phyloP scores from a whole-genome alignment of 2,797 vertebrate genomes.

The Halcyon chelicuti region DNA sequence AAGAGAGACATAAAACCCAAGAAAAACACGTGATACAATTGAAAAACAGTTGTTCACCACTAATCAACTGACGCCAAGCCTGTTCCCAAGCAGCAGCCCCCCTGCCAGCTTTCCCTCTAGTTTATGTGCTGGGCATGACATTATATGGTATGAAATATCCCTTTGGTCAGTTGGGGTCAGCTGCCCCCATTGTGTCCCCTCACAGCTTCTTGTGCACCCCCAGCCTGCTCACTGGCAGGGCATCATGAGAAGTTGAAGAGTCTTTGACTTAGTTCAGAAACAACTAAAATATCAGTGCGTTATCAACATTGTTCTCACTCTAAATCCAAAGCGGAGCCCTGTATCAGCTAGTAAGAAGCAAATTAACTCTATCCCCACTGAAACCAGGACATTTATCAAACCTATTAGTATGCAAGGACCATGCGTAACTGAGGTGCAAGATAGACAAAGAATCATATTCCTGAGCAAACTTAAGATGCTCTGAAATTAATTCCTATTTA shows the following conservation, averaged over 20 bases:
- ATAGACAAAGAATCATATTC: background rate
- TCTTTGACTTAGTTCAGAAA: background rate
- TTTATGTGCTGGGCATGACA: background rate
- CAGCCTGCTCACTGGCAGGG: background rate
- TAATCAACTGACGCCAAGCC: background rate
- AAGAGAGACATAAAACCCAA: background rate
- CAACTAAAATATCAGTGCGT: background rate
- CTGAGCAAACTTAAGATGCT: background rate
- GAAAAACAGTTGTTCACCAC: background rate
- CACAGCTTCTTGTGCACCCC: background rate
- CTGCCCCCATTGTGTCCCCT: background rate
- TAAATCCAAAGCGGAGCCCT: background rate
- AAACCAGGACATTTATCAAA: background rate
- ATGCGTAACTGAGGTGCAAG: background rate
- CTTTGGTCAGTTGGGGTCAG: background rate
- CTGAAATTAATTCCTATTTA: background rate
- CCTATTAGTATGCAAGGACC: background rate
- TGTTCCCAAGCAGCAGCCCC: background rate
- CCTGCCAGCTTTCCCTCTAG: background rate
- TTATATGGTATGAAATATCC: background rate
- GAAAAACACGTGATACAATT: background rate
- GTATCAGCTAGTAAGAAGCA: background rate
- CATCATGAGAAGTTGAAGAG: background rate
- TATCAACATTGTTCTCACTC: background rate
- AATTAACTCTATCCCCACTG: background rate